phyloP scores from a whole-genome alignment of 2,113 vertebrate genomes.

The Herpailurus yagouaroundi region DNA sequence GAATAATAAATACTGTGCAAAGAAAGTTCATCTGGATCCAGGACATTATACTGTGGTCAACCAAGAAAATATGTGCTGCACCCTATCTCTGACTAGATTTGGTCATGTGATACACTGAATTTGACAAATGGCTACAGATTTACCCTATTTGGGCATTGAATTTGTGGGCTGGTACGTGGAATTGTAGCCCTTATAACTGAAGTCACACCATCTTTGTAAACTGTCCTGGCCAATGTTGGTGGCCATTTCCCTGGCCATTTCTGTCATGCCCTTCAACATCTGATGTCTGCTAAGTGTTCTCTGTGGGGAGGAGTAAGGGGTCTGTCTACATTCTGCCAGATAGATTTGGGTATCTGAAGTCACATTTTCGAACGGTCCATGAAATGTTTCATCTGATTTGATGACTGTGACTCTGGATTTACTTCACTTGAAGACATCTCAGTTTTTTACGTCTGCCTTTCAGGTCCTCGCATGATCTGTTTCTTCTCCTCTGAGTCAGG shows the following conservation, averaged over 20 bases:
- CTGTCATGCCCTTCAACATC: background rate
- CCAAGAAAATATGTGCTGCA: conserved; percentile 44
- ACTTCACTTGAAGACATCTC: background rate
- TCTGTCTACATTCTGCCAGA: background rate
- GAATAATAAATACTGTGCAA: conserved; percentile 79
- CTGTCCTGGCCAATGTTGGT: background rate
- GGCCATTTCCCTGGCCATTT: background rate
- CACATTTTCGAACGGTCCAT: background rate
- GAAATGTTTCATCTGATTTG: background rate
- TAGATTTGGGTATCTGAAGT: background rate
- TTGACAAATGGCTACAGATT: conserved; percentile 3
- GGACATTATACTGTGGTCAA: conserved; percentile 64
- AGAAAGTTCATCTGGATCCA: conserved; percentile 70
- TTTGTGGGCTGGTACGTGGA: background rate
- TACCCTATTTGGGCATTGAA: background rate
- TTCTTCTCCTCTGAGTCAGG: background rate
- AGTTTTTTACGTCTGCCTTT: background rate
- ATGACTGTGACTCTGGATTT: background rate
- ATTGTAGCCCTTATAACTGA: background rate
- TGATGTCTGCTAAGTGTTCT: background rate
- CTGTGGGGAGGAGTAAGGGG: background rate
- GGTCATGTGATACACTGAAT: background rate
- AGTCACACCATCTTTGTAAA: background rate
- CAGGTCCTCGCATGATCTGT: background rate
- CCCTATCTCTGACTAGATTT: conserved; percentile 58